Percentiles rank a stretch among this genome's conserved stretches.
phyloP scores from a whole-genome alignment of 2,797 vertebrate species.

The Serranus cabrilla region DNA sequence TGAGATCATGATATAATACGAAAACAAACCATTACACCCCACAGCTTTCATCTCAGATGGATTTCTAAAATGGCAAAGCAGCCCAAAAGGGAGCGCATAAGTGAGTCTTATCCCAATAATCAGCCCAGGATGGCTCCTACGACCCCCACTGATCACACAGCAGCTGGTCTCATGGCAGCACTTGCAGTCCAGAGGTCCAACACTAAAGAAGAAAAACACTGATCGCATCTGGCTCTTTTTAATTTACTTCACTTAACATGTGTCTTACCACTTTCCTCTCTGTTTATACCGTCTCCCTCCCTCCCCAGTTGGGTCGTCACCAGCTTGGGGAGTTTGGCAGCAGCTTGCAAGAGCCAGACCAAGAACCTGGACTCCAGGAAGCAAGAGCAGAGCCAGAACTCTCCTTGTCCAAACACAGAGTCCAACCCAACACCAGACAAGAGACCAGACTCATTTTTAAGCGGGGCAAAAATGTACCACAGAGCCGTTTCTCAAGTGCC shows the following conservation, averaged over 20 bases:
- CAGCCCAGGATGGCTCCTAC: neutral
- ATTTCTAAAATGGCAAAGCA: neutral
- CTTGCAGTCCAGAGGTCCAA: neutral
- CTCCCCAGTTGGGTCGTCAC: slow-evolving; percentile 33
- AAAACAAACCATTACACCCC: slow-evolving; percentile 12
- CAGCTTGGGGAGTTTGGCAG: slow-evolving; percentile 48
- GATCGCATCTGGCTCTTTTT: slow-evolving; percentile 32
- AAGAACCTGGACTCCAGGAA: slow-evolving; percentile 51
- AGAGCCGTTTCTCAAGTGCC: slow-evolving; percentile 45
- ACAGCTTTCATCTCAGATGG: slow-evolving; percentile 3
- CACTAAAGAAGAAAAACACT: slow-evolving; percentile 12
- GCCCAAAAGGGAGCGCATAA: slow-evolving; percentile 1
- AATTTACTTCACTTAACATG: slow-evolving; percentile 7
- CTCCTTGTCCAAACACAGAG: slow-evolving; percentile 52
- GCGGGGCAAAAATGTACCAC: slow-evolving; percentile 36
- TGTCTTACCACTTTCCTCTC: slow-evolving; percentile 14
- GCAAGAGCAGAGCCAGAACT: slow-evolving; percentile 46
- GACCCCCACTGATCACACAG: slow-evolving; percentile 12
- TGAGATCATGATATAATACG: slow-evolving; percentile 12
- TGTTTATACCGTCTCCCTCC: slow-evolving; percentile 18
- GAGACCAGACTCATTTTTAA: slow-evolving; percentile 57
- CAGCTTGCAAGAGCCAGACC: slow-evolving; percentile 33
- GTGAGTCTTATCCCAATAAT: slow-evolving; percentile 11
- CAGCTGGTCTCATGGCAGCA: slow-evolving; percentile 25
- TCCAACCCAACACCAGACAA: slow-evolving; percentile 55